Conservation (phyloP, 2,113 vertebrate species). For the Poicephalus gulielmi region DNA sequence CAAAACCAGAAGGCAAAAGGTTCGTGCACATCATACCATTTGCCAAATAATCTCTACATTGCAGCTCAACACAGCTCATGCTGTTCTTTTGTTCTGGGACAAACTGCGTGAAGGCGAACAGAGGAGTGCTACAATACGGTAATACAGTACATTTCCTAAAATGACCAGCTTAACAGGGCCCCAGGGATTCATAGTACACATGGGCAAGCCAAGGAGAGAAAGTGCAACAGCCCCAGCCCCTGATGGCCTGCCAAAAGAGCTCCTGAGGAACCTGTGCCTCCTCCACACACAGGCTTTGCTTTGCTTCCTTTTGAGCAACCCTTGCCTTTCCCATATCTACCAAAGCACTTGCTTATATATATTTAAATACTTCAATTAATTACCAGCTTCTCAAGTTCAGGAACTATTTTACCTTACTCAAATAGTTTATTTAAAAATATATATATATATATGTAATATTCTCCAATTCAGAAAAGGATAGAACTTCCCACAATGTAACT, state of each 20-base stretch:
- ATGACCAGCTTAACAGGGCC: not conserved
- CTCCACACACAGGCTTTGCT: not conserved
- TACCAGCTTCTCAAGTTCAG: conserved; percentile 75
- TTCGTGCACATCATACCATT: fast-evolving
- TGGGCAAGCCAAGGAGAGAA: not conserved
- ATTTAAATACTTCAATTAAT: conserved; percentile 69
- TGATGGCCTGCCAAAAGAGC: not conserved
- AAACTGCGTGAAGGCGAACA: not conserved
- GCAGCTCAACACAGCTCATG: not conserved
- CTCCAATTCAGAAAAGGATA: conserved; percentile 81
- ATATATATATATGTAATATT: conserved; percentile 77
- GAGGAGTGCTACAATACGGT: not conserved
- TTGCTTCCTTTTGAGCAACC: not conserved
- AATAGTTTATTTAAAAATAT: conserved; percentile 84
- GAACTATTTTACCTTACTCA: conserved; percentile 79
- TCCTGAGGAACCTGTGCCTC: not conserved
- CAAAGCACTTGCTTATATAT: not conserved
- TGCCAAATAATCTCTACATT: not conserved
- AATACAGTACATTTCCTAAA: not conserved
- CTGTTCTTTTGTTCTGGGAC: not conserved
- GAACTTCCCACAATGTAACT: conserved; percentile 77
- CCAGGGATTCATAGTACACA: not conserved
- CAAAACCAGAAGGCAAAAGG: not conserved
- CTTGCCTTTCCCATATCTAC: not conserved
- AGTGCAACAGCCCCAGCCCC: not conserved